These are phyloP conservation scores for Petrosia ficiformis DNA, from an alignment of 37 sponge, comb jelly and placozoan genomes.

Conservation along the genomic window DNA sequence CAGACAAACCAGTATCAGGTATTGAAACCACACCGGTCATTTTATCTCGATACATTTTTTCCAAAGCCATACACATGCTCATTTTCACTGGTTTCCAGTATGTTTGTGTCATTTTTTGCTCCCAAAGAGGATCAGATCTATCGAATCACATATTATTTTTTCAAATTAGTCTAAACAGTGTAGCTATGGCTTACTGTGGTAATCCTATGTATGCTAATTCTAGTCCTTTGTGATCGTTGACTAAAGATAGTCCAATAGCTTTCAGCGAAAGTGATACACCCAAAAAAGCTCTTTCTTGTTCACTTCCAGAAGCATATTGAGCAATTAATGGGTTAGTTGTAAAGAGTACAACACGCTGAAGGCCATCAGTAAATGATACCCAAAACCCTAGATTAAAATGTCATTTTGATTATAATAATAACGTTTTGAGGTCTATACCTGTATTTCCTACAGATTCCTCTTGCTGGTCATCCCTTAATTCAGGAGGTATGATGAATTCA, in stretches of 20 bases:
- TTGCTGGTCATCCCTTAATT: too few species aligned
- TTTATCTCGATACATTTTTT: neutral
- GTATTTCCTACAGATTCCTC: too few species aligned
- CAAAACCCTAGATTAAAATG: slow-evolving; percentile 37
- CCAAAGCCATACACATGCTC: neutral
- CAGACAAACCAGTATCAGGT: neutral
- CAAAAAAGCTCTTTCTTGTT: slow-evolving; percentile 12
- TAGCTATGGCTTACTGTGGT: slow-evolving; percentile 40
- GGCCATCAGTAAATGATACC: slow-evolving; percentile 72
- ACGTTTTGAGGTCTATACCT: too few species aligned
- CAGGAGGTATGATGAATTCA: too few species aligned
- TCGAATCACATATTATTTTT: too few species aligned
- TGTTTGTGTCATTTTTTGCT: slow-evolving; percentile 28
- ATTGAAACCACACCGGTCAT: neutral
- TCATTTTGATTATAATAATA: too few species aligned
- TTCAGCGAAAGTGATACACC: slow-evolving; percentile 41
- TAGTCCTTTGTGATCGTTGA: slow-evolving; percentile 57
- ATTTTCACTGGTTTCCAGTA: slow-evolving; percentile 35
- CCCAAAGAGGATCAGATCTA: slow-evolving; percentile 61
- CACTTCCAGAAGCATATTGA: slow-evolving; percentile 21
- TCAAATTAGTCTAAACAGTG: too few species aligned
- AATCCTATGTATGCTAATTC: slow-evolving; percentile 72
- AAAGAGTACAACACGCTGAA: slow-evolving; percentile 72
- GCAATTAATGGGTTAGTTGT: slow-evolving; percentile 23
- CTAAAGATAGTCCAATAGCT: slow-evolving; percentile 64